These are phyloP conservation scores for Tetragnatha montana DNA, from an alignment of 2,888 invertebrate genomes.

Conservation along the genomic window DNA sequence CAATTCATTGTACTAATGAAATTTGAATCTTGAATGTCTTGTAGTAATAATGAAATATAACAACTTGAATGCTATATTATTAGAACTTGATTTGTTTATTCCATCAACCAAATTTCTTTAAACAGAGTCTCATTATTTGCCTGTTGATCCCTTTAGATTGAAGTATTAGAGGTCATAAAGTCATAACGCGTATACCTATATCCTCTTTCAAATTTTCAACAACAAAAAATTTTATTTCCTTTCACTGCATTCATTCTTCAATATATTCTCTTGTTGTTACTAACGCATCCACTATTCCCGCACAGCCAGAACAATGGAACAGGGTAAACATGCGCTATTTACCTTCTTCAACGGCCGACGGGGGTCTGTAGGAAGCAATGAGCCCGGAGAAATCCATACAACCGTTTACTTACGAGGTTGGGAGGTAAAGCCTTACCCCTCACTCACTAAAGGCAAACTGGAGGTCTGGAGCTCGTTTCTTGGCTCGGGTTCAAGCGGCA, in stretches of 20 bases:
- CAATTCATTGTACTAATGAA: too few species aligned
- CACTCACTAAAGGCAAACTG: neutral
- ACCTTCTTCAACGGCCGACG: conserved; percentile 65
- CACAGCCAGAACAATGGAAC: neutral
- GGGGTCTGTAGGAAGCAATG: conserved; percentile 64
- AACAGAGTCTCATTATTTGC: too few species aligned
- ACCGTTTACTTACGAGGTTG: neutral
- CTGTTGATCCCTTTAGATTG: too few species aligned
- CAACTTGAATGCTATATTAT: too few species aligned
- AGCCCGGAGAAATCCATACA: conserved; percentile 65
- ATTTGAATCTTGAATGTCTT: too few species aligned
- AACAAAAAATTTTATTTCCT: neutral
- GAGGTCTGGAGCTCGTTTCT: conserved; percentile 1
- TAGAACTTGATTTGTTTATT: too few species aligned
- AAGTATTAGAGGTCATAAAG: too few species aligned
- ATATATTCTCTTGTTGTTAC: neutral
- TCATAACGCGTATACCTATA: too few species aligned
- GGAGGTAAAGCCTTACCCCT: neutral
- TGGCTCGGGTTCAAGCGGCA: conserved; percentile 13
- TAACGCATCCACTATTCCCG: neutral
- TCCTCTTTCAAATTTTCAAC: neutral
- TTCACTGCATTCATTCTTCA: neutral
- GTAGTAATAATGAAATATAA: too few species aligned
- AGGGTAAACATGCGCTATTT: neutral
- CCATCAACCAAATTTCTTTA: too few species aligned